A percentile compares a stretch with the other conserved stretches of the same genome.
These are phyloP conservation scores for Drosophila mayri DNA, from an alignment of 1,140 invertebrate genomes.

Conservation along the genomic window DNA sequence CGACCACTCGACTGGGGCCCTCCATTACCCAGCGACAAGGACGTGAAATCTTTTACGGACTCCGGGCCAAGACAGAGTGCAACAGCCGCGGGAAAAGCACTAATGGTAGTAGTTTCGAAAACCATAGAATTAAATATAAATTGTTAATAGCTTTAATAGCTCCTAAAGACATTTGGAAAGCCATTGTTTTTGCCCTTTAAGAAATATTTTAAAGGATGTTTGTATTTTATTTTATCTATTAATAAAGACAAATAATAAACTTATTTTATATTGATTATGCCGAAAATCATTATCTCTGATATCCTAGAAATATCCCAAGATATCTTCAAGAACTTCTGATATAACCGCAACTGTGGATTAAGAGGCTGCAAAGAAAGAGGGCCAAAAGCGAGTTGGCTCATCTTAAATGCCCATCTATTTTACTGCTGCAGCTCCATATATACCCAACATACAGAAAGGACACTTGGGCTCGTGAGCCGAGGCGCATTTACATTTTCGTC, in stretches of 20 bases:
- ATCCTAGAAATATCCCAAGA: too few relatives aligned
- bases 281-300: too few relatives aligned
- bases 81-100: conserved; percentile 16
- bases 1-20: conserved; percentile 50
- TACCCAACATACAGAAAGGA: conserved; percentile 53
- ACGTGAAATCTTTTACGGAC: conserved; percentile 23
- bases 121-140: background rate
- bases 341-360: conserved; percentile 32
- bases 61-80: conserved; percentile 6
- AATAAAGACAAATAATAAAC: too few relatives aligned
- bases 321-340: background rate
- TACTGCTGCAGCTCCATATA: conserved; percentile 57
- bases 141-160: background rate
- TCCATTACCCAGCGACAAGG: conserved; percentile 42
- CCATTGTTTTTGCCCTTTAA: background rate
- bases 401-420: conserved; percentile 82
- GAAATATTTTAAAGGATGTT: too few relatives aligned
- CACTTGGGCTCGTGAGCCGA: conserved; percentile 43
- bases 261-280: too few relatives aligned
- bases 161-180: background rate
- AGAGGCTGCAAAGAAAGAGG: conserved; percentile 13
- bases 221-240: too few relatives aligned
- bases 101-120: background rate
- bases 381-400: conserved; percentile 35
- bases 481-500: conserved; percentile 67